These are phyloP conservation scores for Siderastrea siderea DNA, from an alignment of 92 coral and sea anemone species.

Conservation along the genomic window DNA sequence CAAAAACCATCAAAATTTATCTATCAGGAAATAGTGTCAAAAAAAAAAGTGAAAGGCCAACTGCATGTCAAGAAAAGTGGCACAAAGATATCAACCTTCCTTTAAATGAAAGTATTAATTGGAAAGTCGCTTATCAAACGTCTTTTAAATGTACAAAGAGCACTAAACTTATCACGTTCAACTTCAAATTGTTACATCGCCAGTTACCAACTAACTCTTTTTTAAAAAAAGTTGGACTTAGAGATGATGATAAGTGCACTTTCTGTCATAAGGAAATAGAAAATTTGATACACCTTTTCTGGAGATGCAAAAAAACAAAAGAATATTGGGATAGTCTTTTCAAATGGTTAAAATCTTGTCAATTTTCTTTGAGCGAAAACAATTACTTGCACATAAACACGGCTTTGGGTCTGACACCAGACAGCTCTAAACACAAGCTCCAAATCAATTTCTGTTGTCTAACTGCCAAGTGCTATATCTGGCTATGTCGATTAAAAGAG, in stretches of 20 bases:
- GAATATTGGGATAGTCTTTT: neutral
- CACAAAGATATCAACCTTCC: slow-evolving; percentile 8
- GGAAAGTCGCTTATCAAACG: slow-evolving; percentile 12
- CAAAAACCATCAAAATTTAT: neutral
- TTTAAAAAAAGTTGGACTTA: neutral
- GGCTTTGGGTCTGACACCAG: slow-evolving; percentile 1
- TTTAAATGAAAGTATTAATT: neutral
- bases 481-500: neutral
- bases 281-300: slow-evolving; percentile 6
- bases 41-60: slow-evolving; percentile 13
- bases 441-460: slow-evolving; percentile 6
- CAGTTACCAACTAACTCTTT: slow-evolving; percentile 12
- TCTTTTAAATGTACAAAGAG: slow-evolving; percentile 3
- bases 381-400: neutral
- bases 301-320: slow-evolving; percentile 1
- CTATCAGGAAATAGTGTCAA: slow-evolving; percentile 1
- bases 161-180: neutral
- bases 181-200: slow-evolving; percentile 15
- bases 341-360: neutral
- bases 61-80: slow-evolving; percentile 19
- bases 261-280: neutral
- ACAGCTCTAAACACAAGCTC: slow-evolving; percentile 13
- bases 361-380: neutral
- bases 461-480: too few species aligned
- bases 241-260: neutral